Evolutionary conservation across 2,113 vertebrate species (phyloP).

Genomic region (Actinemys pallida): DNA sequence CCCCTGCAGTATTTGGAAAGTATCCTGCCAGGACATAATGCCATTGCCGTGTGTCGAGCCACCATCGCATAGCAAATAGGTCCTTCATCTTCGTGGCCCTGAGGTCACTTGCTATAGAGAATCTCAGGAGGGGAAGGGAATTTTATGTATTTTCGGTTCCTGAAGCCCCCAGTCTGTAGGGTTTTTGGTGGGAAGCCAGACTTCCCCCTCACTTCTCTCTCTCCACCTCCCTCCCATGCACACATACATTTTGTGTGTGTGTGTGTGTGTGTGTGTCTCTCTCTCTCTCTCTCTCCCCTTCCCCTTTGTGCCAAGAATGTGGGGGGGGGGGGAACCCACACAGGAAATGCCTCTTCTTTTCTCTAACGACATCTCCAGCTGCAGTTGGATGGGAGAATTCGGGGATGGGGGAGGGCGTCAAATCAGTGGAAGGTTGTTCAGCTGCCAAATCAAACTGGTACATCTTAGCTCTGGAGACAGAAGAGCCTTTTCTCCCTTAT

Average conservation of each 20-base stretch:
- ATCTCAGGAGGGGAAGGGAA: slow-evolving; percentile 4
- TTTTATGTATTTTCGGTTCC: slow-evolving; percentile 53
- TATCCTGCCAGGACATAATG: background rate
- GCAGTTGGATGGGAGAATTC: slow-evolving; percentile 76
- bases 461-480: slow-evolving; percentile 77
- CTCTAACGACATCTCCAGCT: slow-evolving; percentile 79
- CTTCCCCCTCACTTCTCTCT: slow-evolving; percentile 73
- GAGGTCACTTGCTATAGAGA: background rate
- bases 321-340: slow-evolving; percentile 74
- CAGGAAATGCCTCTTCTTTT: slow-evolving; percentile 86
- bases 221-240: slow-evolving; percentile 57
- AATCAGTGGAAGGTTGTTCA: slow-evolving; percentile 79
- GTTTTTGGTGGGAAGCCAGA: slow-evolving; percentile 65
- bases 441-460: slow-evolving; percentile 81
- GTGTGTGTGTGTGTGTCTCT: background rate
- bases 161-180: slow-evolving; percentile 66
- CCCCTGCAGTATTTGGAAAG: background rate
- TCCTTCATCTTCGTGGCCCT: background rate
- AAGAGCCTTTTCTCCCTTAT: slow-evolving; percentile 70
- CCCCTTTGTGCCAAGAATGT: slow-evolving; percentile 81
- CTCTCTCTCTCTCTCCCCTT: slow-evolving; percentile 67
- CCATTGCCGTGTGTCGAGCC: background rate
- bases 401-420: slow-evolving; percentile 64
- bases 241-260: background rate
- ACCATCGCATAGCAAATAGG: slow-evolving; percentile 4